Evolutionary conservation across 2,888 invertebrate genomes (phyloP).

Genomic region (Dolichomitus sp.): DNA sequence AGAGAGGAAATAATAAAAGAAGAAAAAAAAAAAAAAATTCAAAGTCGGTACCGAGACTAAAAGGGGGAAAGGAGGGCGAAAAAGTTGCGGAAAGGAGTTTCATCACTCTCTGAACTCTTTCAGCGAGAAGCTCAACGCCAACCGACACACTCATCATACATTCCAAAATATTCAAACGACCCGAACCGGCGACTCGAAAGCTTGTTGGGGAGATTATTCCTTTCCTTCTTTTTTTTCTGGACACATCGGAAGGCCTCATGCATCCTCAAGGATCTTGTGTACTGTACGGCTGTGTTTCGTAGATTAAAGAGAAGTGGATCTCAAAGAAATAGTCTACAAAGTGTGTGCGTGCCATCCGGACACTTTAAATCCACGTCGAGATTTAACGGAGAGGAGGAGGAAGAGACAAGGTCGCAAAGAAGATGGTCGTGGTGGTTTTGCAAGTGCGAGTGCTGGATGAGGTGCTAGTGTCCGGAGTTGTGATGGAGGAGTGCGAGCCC

Average conservation of each 20-base stretch:
- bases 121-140: constrained; percentile 1
- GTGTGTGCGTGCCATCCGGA: constrained; percentile 5
- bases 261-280: constrained; percentile 47
- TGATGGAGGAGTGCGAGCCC: constrained; percentile 29
- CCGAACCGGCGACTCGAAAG: not conserved
- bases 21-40: constrained; percentile 29
- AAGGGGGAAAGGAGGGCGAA: constrained; percentile 17
- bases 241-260: constrained; percentile 28
- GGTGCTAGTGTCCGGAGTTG: not conserved
- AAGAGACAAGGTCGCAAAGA: constrained; percentile 33
- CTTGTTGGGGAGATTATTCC: constrained; percentile 19
- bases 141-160: constrained; percentile 60
- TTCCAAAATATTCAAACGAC: constrained; percentile 56
- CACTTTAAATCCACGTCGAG: constrained; percentile 49
- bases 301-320: constrained; percentile 52
- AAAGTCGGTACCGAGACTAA: constrained; percentile 18
- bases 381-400: constrained; percentile 25
- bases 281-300: constrained; percentile 31
- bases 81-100: constrained; percentile 21
- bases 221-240: constrained; percentile 11
- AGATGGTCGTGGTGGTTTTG: constrained; percentile 14
- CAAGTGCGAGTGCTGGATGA: not conserved
- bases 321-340: constrained; percentile 13
- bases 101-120: constrained; percentile 25
- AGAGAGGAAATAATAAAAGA: not conserved